Base-by-base conservation (phyloP, 2,113 vertebrate genomes). In the Lichenostomus cassidix region DNA sequence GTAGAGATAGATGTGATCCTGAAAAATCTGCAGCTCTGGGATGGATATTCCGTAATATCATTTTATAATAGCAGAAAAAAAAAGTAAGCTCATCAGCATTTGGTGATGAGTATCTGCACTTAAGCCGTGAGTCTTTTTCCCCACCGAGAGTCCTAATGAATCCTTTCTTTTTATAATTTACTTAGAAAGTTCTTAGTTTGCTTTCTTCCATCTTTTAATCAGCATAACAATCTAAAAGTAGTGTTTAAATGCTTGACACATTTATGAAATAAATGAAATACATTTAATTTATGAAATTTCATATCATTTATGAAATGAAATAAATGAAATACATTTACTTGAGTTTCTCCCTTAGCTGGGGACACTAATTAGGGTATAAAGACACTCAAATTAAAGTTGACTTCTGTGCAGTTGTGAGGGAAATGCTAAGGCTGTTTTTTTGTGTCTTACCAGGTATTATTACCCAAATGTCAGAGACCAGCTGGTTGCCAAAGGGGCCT, bases 391-490 rank as follows among this genome's bases (percentile, higher is more conserved):
- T 46, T 68, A 3, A 31, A 28, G 9, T 3, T 47, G 44, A 8
- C 10, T 68, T 33, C 6, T 0, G 4, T 73, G 37, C 33, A 35
- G 5, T 20, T 16, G 3, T 60, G 62, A 69, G 46, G 69, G 18
- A 55, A 86, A 17, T 10, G 39, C 7, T 73, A 68, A 82, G 46
- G 55, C 29, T 87, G 42, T 18, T 14, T 12, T 83, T 95, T 77
- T 92, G 12, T 91, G 74, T 58, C 64, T 94, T 31, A 4, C 83
- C 95, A 99, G 99, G 95, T 99, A 99, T 96, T 99, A 99, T 92
- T 99, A 99, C 96, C 99, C 99, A 69, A 99, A 99, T 68, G 99
- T 99, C 83, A 98, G 99, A 92, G 99, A 99, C 59, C 99, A 99
- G 97, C 97, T 99, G 93, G 98, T 99, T 33, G 99, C 99, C 96